These are phyloP conservation scores for Epicampocera succincta DNA, from an alignment of 2,888 invertebrate species.

Conservation along the genomic window DNA sequence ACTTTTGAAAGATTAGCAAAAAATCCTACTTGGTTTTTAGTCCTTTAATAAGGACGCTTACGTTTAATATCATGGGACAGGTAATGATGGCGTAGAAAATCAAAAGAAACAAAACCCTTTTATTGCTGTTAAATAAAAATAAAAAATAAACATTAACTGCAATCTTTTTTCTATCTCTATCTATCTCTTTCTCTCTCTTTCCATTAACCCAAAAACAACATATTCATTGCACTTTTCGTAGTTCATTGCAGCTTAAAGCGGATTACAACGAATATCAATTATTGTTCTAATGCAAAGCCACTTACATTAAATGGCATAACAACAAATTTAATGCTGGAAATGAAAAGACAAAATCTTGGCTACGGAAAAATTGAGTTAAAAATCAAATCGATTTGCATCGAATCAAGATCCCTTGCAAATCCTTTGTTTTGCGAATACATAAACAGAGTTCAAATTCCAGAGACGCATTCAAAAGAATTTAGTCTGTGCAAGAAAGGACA, in stretches of 20 bases:
- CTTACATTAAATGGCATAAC: constrained; percentile 34
- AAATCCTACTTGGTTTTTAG: no score
- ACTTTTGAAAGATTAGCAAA: no score
- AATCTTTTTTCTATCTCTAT: no score
- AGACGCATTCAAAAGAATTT: no score
- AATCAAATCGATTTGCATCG: constrained; percentile 29
- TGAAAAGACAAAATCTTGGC: constrained; percentile 22
- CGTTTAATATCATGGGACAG: no score
- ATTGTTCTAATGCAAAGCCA: constrained; percentile 34
- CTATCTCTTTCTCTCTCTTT: no score
- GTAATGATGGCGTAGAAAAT: no score
- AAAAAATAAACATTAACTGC: neutral
- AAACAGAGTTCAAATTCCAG: neutral
- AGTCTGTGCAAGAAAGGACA: no score
- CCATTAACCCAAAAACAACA: neutral
- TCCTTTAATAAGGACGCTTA: no score
- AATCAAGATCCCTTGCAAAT: constrained; percentile 28
- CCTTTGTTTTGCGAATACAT: neutral
- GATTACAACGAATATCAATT: constrained; percentile 59
- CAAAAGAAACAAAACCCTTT: no score
- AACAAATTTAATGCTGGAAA: constrained; percentile 35
- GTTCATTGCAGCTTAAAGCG: constrained; percentile 22
- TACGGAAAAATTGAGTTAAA: constrained; percentile 36
- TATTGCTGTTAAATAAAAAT: no score
- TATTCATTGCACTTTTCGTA: constrained; percentile 61